Base-by-base conservation (phyloP, 2,888 invertebrate genomes). In the Agrochola lota region DNA sequence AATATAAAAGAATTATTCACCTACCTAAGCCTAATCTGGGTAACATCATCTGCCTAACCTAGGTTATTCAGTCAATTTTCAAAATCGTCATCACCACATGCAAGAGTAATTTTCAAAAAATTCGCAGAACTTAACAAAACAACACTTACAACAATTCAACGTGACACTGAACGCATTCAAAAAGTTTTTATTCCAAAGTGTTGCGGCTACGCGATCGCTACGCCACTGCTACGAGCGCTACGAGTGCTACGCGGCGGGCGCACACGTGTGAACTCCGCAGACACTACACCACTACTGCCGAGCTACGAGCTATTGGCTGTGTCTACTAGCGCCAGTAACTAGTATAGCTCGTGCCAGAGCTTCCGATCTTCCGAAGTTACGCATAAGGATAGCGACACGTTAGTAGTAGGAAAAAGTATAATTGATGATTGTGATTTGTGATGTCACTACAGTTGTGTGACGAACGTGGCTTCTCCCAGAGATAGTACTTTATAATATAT, bases 251-350 rank as follows among this genome's bases (percentile, higher is more conserved):
- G 85, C 75, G 79, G 84, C 86, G 81, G 74, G 85, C 87, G 87
- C 81, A 84, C 89, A 77, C 90, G 85, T 46, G 82, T 84, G 88
- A 77, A 87, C 80, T 87, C 86, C 89, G 86, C 81, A n/a, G 63
- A 81, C 77, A 84, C 86, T 86, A 67, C 68, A 23, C 64, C n/a
- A 67, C 66, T 57, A 72, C 71, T 78, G 78, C 7, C 60, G 35
- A 64, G 8, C n/a, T 12, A 15, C 43, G 12, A 49, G 11, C 20
- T 30, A 3, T 26, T 1, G 11, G 20, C 15, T 35, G 11, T 62
- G 74, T 52, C 40, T 59, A 52, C 67, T 49, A 17, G 62, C 63
- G 66, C 46, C 46, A 59, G 30, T n/a, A 20, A 30, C 75, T 57
- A 5, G 2, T 35, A 35, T 3, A 30, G 49, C 52, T 43, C 80